phyloP scores from a whole-genome alignment of 2,888 invertebrate genomes.

The Rhagium mordax region DNA sequence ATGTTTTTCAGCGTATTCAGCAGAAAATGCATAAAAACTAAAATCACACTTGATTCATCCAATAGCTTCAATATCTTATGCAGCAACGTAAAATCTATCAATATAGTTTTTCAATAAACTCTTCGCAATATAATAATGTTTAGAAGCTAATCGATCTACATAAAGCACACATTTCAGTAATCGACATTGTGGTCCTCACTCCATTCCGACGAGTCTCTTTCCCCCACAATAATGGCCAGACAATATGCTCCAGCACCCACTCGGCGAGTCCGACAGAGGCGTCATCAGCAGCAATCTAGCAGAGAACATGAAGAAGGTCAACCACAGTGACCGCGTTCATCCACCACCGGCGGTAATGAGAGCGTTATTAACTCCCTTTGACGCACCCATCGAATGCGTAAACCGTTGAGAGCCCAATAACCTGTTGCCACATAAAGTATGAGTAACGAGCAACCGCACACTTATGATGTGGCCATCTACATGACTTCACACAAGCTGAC shows the following conservation, averaged over 20 bases:
- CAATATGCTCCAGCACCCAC: background rate
- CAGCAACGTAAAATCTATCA: too few species aligned
- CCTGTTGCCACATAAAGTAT: conserved; percentile 50
- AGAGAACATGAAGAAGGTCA: conserved; percentile 40
- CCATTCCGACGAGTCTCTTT: background rate
- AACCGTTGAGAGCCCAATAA: conserved; percentile 51
- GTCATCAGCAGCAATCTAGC: conserved; percentile 33
- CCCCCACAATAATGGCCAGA: background rate
- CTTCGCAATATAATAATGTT: too few species aligned
- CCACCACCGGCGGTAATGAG: conserved; percentile 50
- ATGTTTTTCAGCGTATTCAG: too few species aligned
- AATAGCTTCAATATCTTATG: too few species aligned
- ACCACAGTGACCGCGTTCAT: conserved; percentile 52
- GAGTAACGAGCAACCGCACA: conserved; percentile 29
- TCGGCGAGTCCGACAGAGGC: background rate
- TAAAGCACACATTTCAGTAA: background rate
- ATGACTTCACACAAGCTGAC: conserved; percentile 26
- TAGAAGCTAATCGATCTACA: too few species aligned
- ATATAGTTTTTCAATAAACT: too few species aligned
- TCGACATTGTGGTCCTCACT: background rate
- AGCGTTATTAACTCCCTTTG: conserved; percentile 58
- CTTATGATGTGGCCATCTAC: conserved; percentile 27
- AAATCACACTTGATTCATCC: too few species aligned
- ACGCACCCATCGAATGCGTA: conserved; percentile 52
- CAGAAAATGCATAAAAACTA: too few species aligned